A percentile compares a stretch with the other conserved stretches of the same genome.
These are phyloP conservation scores for Forbesichthys papilliferus DNA, from an alignment of 2,113 vertebrate species.

Conservation along the genomic window DNA sequence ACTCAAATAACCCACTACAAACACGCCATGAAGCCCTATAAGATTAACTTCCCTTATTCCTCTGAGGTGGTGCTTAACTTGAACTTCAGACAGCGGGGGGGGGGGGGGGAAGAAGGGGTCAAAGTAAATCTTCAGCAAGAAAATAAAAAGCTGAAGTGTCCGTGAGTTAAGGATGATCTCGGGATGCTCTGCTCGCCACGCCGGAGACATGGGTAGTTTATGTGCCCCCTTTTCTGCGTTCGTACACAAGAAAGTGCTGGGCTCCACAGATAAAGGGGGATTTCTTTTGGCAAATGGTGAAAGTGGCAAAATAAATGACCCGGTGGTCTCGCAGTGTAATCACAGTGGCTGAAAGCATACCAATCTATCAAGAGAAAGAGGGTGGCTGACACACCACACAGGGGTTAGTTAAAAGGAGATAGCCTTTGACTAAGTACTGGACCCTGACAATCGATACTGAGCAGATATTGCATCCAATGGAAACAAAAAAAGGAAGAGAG, in stretches of 20 bases:
- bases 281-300: conserved; percentile 89
- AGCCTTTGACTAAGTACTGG: conserved; percentile 99
- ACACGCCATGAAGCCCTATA: too few species aligned
- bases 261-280: conserved; percentile 89
- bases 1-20: too few species aligned
- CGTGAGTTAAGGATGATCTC: conserved; percentile 36
- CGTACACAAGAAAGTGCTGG: conserved; percentile 89
- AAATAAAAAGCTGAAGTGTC: conserved; percentile 30
- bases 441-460: conserved; percentile 91
- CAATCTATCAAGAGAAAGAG: conserved; percentile 89
- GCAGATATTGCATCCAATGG: conserved; percentile 86
- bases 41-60: not conserved
- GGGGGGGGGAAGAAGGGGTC: not conserved
- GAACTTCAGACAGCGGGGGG: conserved; percentile 11
- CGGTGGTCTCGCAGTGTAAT: conserved; percentile 92
- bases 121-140: conserved; percentile 37
- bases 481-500: conserved; percentile 49
- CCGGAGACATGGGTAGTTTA: conserved; percentile 77
- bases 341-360: conserved; percentile 95
- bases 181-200: conserved; percentile 19
- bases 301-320: conserved; percentile 92
- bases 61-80: conserved; percentile 37
- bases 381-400: conserved; percentile 88
- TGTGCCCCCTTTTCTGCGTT: conserved; percentile 85
- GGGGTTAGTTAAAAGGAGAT: conserved; percentile 99